Evolutionary conservation across 2,113 vertebrate species (phyloP).

Genomic region (Phodopus roborovskii): DNA sequence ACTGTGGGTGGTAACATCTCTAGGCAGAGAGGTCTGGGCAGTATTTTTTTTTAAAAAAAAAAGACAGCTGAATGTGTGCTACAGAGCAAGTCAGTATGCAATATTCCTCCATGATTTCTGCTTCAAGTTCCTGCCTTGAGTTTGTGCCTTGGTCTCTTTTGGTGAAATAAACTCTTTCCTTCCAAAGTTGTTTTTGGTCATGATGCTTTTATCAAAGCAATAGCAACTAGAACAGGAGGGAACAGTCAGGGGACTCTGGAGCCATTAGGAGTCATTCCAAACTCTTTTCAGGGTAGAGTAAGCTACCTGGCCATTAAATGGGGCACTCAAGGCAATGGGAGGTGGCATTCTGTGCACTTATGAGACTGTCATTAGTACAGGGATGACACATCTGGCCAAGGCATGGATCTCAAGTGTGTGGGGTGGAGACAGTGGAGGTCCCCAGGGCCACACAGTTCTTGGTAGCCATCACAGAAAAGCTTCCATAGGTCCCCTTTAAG

Average conservation of each 20-base stretch:
- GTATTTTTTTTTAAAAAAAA: too few species aligned
- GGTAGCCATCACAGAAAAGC: slow-evolving; percentile 72
- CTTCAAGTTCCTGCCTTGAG: not conserved
- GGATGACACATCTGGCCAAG: slow-evolving; percentile 49
- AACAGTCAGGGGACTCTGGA: too few species aligned
- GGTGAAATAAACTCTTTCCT: not conserved
- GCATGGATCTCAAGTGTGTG: slow-evolving; percentile 56
- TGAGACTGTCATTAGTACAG: slow-evolving; percentile 42
- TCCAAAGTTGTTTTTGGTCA: not conserved
- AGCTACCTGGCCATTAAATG: not conserved
- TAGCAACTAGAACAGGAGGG: not conserved
- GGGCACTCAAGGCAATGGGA: not conserved
- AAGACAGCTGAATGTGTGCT: not conserved
- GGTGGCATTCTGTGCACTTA: not conserved
- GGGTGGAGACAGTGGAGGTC: slow-evolving; percentile 69
- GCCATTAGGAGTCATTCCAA: not conserved
- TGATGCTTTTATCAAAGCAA: not conserved
- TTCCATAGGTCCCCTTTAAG: slow-evolving; percentile 81
- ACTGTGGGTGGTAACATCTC: not conserved
- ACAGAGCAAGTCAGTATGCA: not conserved
- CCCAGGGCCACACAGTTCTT: slow-evolving; percentile 72
- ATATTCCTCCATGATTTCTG: not conserved
- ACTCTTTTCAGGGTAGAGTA: not conserved
- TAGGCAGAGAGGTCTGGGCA: not conserved
- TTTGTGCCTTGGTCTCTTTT: not conserved